A percentile compares a stretch with the other conserved stretches of the same genome.
These are phyloP conservation scores for Plusia festucae DNA, from an alignment of 2,888 invertebrate species.

Conservation along the genomic window DNA sequence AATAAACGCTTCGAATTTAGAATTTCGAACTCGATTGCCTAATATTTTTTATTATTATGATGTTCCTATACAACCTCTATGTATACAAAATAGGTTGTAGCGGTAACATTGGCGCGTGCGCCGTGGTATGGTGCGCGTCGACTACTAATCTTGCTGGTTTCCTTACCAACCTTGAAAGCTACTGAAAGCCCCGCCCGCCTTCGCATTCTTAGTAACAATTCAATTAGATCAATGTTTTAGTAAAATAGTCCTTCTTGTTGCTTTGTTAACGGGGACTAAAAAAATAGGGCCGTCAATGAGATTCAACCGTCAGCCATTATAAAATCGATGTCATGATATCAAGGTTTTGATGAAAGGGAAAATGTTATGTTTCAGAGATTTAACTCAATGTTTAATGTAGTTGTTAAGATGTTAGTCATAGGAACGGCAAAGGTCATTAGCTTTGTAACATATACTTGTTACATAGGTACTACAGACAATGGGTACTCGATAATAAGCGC, in stretches of 20 bases:
- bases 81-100: constrained; percentile 78
- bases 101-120: constrained; percentile 81
- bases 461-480: constrained; percentile 23
- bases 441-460: constrained; percentile 12
- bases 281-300: constrained; percentile 50
- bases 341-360: constrained; percentile 40
- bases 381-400: constrained; percentile 19
- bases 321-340: constrained; percentile 40
- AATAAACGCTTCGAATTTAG: constrained; percentile 65
- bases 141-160: constrained; percentile 71
- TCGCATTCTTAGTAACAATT: constrained; percentile 66
- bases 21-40: constrained; percentile 63
- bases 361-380: constrained; percentile 37
- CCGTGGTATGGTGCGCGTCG: constrained; percentile 72
- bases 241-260: constrained; percentile 54
- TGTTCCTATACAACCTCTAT: constrained; percentile 81
- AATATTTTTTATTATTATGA: constrained; percentile 48
- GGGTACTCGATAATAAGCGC: constrained; percentile 5
- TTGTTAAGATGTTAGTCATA: background rate
- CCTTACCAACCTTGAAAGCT: constrained; percentile 82
- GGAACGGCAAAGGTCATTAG: constrained; percentile 29
- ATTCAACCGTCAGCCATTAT: constrained; percentile 37
- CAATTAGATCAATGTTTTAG: constrained; percentile 62
- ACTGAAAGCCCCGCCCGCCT: constrained; percentile 79
- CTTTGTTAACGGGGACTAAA: constrained; percentile 43